Conservation (phyloP, 2,113 vertebrate species). For the Melanerpes aurifrons region DNA sequence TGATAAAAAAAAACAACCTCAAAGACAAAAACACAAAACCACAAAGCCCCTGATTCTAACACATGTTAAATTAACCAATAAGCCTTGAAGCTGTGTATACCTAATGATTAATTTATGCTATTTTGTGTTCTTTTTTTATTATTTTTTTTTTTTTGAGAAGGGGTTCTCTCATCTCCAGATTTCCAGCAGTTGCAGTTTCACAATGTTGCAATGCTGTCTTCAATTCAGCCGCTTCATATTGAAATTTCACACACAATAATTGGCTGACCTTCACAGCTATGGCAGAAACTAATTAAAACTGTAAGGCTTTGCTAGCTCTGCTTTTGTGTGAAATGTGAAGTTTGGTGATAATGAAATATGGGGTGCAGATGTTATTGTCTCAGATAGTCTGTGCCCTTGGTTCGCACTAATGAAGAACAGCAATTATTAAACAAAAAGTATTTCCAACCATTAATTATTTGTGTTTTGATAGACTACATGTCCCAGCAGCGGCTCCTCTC, state of each 20-base stretch:
- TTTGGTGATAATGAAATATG: constrained; percentile 97
- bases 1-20: constrained; percentile 31
- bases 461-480: constrained; percentile 73
- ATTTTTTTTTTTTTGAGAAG: not conserved
- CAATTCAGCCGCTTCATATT: constrained; percentile 82
- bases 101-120: constrained; percentile 76
- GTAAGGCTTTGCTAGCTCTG: constrained; percentile 88
- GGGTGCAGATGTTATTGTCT: constrained; percentile 84
- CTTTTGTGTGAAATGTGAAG: constrained; percentile 92
- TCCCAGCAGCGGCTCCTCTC: constrained; percentile 47
- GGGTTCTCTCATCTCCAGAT: constrained; percentile 58
- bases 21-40: too few species aligned
- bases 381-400: constrained; percentile 78
- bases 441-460: constrained; percentile 79
- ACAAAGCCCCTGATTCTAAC: not conserved
- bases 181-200: constrained; percentile 63
- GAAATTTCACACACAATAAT: constrained; percentile 97
- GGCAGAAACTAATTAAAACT: constrained; percentile 98
- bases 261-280: constrained; percentile 98
- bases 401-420: constrained; percentile 82
- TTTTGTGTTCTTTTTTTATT: not conserved
- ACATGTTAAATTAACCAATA: constrained; percentile 74
- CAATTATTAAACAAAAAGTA: constrained; percentile 79
- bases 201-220: constrained; percentile 77
- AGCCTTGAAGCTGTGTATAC: constrained; percentile 67